A percentile compares a stretch with the other conserved stretches of the same genome.
These are phyloP conservation scores for Myiagra hebetior DNA, from an alignment of 2,113 vertebrate species.

Conservation along the genomic window DNA sequence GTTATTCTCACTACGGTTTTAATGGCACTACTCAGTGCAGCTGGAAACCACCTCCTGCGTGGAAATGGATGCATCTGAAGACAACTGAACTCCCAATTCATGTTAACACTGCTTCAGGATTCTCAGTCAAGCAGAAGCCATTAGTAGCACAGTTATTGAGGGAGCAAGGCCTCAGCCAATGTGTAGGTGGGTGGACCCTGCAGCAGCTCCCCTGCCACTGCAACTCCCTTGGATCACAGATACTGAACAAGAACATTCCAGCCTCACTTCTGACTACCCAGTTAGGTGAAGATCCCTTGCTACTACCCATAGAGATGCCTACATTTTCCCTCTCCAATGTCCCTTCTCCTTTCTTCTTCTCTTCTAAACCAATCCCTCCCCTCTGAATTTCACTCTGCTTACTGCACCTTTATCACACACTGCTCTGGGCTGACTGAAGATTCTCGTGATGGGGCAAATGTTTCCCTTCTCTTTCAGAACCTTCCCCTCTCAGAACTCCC, in stretches of 20 bases:
- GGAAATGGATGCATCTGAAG: background rate
- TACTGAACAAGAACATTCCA: background rate
- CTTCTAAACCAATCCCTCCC: background rate
- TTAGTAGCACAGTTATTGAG: background rate
- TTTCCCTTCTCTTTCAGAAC: background rate
- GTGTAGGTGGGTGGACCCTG: background rate
- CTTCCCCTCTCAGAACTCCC: background rate
- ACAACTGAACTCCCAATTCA: background rate
- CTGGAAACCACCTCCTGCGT: background rate
- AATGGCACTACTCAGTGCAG: background rate
- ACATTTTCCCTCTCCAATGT: background rate
- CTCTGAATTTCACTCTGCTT: background rate
- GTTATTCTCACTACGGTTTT: background rate
- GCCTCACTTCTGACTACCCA: background rate
- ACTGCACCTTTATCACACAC: background rate
- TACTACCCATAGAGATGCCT: background rate
- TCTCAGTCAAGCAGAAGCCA: constrained; percentile 5
- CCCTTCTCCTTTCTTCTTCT: background rate
- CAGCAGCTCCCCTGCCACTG: background rate
- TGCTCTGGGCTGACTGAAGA: background rate
- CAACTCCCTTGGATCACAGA: background rate
- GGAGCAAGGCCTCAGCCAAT: background rate
- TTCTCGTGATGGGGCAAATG: accelerated
- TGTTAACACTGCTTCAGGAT: background rate
- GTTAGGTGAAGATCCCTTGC: background rate